phyloP scores from a whole-genome alignment of 2,888 invertebrate genomes.

The Hemaris fuciformis region DNA sequence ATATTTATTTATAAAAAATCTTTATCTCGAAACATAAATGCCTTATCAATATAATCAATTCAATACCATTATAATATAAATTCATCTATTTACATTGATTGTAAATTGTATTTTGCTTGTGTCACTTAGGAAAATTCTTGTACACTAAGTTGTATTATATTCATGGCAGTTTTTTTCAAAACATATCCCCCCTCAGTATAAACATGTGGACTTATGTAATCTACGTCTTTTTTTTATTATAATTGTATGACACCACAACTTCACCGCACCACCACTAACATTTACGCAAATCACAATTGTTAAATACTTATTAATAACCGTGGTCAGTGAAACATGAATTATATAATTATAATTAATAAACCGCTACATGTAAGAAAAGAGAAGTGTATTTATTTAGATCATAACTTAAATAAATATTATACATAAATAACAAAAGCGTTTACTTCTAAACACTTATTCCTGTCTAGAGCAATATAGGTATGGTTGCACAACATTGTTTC shows the following conservation, averaged over 20 bases:
- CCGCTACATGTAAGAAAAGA: conserved; percentile 3
- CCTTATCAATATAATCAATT: conserved; percentile 45
- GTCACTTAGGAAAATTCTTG: conserved; percentile 42
- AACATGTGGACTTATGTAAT: conserved; percentile 30
- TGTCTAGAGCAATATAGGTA: background rate
- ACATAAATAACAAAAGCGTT: conserved; percentile 29
- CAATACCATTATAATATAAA: conserved; percentile 41
- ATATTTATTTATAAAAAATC: conserved; percentile 61
- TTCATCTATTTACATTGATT: conserved; percentile 46
- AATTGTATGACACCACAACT: conserved; percentile 35
- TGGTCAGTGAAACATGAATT: conserved; percentile 24
- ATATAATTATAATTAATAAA: conserved; percentile 12
- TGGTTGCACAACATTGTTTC: background rate
- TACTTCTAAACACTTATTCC: conserved; percentile 11
- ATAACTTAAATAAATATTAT: conserved; percentile 23
- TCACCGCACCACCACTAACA: conserved; percentile 27
- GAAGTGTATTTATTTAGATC: conserved; percentile 14
- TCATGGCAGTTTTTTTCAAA: conserved; percentile 49
- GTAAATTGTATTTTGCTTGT: conserved; percentile 36
- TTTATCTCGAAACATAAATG: conserved; percentile 51
- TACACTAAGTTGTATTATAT: conserved; percentile 51
- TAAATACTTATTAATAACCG: conserved; percentile 24
- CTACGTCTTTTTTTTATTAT: conserved; percentile 35
- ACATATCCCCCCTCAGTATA: conserved; percentile 33
- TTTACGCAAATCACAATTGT: conserved; percentile 29